Percentiles rank a stretch among this genome's conserved stretches.
These are phyloP conservation scores for Caradrina clavipalpis DNA, from an alignment of 2,888 invertebrate genomes.

Conservation along the genomic window DNA sequence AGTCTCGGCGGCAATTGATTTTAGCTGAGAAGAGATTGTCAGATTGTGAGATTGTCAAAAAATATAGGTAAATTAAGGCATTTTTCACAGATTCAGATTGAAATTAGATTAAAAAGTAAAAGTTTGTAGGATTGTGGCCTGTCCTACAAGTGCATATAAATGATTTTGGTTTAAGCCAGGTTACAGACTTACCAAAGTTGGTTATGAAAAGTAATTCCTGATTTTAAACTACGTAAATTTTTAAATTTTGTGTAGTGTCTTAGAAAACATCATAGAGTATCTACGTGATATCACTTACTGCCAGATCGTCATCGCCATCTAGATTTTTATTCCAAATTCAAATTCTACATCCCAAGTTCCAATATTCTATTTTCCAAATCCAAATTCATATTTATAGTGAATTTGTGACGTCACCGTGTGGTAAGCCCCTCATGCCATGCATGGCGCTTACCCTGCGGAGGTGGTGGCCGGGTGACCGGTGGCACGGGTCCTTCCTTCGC, in stretches of 20 bases:
- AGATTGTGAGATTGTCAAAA: too few relatives aligned
- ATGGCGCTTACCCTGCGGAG: conserved; percentile 76
- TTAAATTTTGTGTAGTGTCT: not conserved
- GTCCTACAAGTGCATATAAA: not conserved
- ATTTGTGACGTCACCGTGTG: conserved; percentile 55
- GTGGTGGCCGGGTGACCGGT: conserved; percentile 32
- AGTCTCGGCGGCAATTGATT: too few relatives aligned
- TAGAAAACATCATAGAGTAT: conserved; percentile 19
- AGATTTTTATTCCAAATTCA: not conserved
- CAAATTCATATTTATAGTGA: conserved; percentile 9
- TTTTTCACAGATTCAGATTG: too few relatives aligned
- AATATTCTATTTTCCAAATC: conserved; percentile 17
- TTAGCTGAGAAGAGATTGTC: too few relatives aligned
- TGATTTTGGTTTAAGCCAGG: not conserved
- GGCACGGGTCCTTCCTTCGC: conserved; percentile 65
- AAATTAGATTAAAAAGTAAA: too few relatives aligned
- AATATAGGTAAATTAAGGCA: too few relatives aligned
- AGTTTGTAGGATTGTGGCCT: too few relatives aligned
- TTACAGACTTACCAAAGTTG: not conserved
- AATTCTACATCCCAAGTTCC: too few relatives aligned
- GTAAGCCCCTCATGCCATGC: conserved; percentile 70
- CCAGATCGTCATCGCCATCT: conserved; percentile 7
- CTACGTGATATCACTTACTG: conserved; percentile 8
- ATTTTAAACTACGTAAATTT: too few relatives aligned
- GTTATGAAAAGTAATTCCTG: too few relatives aligned